phyloP scores from a whole-genome alignment of 2,888 invertebrate genomes.

The Agrotis exclamationis region DNA sequence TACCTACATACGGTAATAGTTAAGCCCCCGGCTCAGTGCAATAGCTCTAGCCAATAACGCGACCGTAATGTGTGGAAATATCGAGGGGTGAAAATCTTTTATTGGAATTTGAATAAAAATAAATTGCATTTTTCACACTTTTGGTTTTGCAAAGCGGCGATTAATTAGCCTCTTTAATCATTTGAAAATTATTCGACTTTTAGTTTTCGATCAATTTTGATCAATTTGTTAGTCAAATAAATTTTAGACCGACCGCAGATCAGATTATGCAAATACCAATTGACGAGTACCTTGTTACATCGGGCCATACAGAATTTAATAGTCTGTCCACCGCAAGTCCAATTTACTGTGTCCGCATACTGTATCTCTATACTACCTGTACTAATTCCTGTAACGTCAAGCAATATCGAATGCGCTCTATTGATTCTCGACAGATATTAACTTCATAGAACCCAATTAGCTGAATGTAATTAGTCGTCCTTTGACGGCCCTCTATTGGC shows the following conservation, averaged over 20 bases:
- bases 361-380: not conserved
- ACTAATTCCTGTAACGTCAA: constrained; percentile 3
- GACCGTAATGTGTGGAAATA: not conserved
- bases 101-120: not conserved
- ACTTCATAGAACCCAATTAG: not conserved
- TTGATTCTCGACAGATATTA: not conserved
- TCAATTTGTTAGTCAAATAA: not conserved
- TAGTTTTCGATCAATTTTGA: not conserved
- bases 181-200: too few relatives aligned
- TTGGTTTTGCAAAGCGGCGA: not conserved
- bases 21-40: constrained; percentile 1
- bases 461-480: not conserved
- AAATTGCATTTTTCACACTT: not conserved
- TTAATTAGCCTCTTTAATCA: not conserved
- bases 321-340: not conserved
- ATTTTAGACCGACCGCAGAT: constrained; percentile 8
- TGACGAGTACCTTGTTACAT: constrained; percentile 2
- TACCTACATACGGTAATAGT: constrained; percentile 2
- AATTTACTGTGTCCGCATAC: not conserved
- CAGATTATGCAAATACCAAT: constrained; percentile 33
- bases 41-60: constrained; percentile 6
- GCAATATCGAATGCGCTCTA: not conserved
- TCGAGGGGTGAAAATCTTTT: constrained; percentile 7
- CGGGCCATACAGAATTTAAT: constrained; percentile 8
- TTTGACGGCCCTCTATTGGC: not conserved